Conservation (phyloP, 2,888 invertebrate species). For the Drosophila histrio region DNA sequence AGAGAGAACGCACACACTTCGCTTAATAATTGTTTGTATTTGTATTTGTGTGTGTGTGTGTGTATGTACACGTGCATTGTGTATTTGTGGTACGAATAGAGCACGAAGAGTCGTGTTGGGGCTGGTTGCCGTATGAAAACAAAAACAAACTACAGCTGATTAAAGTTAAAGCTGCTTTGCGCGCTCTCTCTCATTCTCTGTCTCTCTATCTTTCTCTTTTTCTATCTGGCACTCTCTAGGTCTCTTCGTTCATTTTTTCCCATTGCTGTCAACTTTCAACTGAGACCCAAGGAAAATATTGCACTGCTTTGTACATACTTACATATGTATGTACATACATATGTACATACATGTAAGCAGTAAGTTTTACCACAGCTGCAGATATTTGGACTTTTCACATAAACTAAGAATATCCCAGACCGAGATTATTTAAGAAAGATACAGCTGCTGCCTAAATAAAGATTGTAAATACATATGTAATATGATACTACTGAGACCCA, state of each 20-base stretch:
- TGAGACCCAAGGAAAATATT: slow-evolving; percentile 27
- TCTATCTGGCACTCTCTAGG: not conserved
- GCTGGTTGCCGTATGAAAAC: slow-evolving; percentile 56
- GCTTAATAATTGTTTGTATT: slow-evolving; percentile 16
- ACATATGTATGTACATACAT: not conserved
- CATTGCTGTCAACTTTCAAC: slow-evolving; percentile 35
- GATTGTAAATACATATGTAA: not conserved
- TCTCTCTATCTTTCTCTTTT: slow-evolving; percentile 1
- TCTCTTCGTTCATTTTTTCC: slow-evolving; percentile 3
- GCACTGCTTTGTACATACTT: slow-evolving; percentile 8
- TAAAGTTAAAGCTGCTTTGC: slow-evolving; percentile 47
- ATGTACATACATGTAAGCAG: not conserved
- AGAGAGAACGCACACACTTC: slow-evolving; percentile 34
- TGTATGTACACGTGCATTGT: slow-evolving; percentile 24
- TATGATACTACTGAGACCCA: not conserved
- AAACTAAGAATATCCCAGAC: not conserved
- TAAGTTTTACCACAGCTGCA: not conserved
- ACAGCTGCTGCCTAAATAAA: not conserved
- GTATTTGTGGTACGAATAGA: slow-evolving; percentile 31
- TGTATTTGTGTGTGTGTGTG: slow-evolving; percentile 1
- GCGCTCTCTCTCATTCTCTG: slow-evolving; percentile 13
- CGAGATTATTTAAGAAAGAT: not conserved
- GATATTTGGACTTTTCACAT: not conserved
- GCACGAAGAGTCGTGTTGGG: slow-evolving; percentile 33
- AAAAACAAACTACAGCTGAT: slow-evolving; percentile 79